Evolutionary conservation across 2,113 vertebrate genomes (phyloP), one percentile per base, ranked within the genome.

Genomic region (Orthochromis indermauri): DNA sequence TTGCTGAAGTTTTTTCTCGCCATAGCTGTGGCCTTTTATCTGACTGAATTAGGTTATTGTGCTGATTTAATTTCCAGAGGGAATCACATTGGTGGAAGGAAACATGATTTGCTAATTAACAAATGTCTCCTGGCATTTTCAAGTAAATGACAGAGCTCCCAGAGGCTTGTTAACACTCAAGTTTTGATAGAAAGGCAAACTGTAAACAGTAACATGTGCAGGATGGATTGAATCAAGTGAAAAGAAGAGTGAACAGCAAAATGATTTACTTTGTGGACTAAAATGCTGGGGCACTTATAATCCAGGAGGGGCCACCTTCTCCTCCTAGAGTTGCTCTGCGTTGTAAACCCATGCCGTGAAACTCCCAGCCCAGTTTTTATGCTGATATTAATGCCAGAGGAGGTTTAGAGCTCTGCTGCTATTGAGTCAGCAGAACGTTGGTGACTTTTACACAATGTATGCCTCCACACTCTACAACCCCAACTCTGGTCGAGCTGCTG

Each of bases 31-130:
- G 54, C 80, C 49, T 57, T 55, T 26, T 35, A 45, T 93, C 81
- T 93, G 94, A 95, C 92, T 91, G 89, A 95, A 94, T 84, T 90
- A 89, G 94, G 94, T 95, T 95, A 95, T 92, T 94, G 90, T 92
- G 88, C 89, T 89, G 88, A 92, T 95, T 95, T 90, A 88, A 95
- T 95, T 95, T 95, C 94, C 95, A 94, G 86, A 81, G 92, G 93
- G 95, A 94, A 79, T 82, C 80, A 93, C 87, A 47, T 55, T 26
- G 80, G 79, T 91, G 88, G 87, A 89, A 89, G 57, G 90, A 93
- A 92, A 93, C 91, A 92, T 88, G 80, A 79, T 93, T 93, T 89
- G 89, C 95, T 93, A 96, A 96, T 96, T 96, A 95, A 93, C 80
- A 88, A 87, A 91, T 89, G 92, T 95, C 94, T 95, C 92, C 80